Evolutionary conservation across 2,797 vertebrate species (phyloP).

Genomic region (Odontamblyopus lacepedii): DNA sequence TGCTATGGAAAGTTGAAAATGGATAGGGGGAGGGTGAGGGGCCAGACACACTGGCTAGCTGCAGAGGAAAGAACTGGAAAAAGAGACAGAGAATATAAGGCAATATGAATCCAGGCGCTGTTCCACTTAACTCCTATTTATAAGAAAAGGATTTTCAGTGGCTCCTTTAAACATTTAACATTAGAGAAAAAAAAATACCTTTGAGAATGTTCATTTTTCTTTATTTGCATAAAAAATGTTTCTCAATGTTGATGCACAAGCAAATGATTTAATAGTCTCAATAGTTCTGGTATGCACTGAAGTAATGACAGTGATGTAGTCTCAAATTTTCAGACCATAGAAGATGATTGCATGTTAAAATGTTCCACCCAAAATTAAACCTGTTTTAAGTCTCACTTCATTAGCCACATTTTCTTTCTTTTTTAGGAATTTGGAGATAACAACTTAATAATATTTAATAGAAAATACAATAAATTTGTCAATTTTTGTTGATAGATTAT

Average conservation of each 20-base stretch:
- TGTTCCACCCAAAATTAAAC: slow-evolving; percentile 23
- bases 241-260: slow-evolving; percentile 18
- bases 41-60: slow-evolving; percentile 81
- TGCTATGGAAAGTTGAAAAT: slow-evolving; percentile 75
- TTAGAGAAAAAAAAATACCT: background rate
- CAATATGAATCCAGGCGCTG: slow-evolving; percentile 79
- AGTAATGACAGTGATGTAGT: slow-evolving; percentile 40
- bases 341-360: slow-evolving; percentile 25
- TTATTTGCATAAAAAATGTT: background rate
- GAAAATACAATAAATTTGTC: too few species aligned
- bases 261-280: slow-evolving; percentile 55
- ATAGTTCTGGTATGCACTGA: slow-evolving; percentile 38
- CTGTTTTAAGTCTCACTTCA: background rate
- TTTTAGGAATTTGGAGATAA: too few species aligned
- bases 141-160: slow-evolving; percentile 63
- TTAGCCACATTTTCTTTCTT: background rate
- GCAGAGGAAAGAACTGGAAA: slow-evolving; percentile 74
- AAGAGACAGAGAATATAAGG: slow-evolving; percentile 76
- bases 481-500: background rate
- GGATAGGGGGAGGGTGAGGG: slow-evolving; percentile 71
- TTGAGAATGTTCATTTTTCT: background rate
- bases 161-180: slow-evolving; percentile 11
- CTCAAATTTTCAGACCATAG: slow-evolving; percentile 42
- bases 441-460: too few species aligned
- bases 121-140: slow-evolving; percentile 74